These are phyloP conservation scores for Chanos chanos DNA, from an alignment of 2,797 vertebrate genomes.

Conservation along the genomic window DNA sequence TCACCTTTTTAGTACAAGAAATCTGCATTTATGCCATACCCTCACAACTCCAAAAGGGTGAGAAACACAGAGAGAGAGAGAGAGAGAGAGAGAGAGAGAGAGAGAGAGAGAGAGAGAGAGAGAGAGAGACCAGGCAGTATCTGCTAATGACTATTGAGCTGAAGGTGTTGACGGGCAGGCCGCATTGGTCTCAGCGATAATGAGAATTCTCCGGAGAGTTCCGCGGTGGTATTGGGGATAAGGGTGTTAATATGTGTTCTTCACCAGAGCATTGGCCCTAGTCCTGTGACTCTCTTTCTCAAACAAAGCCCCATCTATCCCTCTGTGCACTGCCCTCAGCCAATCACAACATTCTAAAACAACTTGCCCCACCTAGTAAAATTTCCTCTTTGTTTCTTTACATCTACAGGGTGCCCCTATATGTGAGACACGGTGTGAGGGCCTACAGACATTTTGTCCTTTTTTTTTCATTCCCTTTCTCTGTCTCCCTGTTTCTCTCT, in stretches of 20 bases:
- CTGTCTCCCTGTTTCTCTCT: conserved; percentile 4
- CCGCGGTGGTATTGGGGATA: conserved; percentile 22
- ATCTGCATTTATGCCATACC: too few relatives aligned
- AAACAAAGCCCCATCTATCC: conserved; percentile 51
- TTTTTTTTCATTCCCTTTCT: background rate
- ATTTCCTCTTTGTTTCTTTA: conserved; percentile 30
- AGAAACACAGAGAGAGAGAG: background rate
- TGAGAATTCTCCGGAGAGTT: conserved; percentile 42
- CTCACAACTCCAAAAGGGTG: background rate
- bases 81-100: background rate
- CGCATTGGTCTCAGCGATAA: conserved; percentile 36
- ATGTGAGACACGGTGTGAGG: background rate
- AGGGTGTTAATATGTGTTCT: conserved; percentile 48
- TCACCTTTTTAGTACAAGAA: too few relatives aligned
- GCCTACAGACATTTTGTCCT: conserved; percentile 8
- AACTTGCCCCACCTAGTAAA: conserved; percentile 26
- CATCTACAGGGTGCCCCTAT: conserved; percentile 25
- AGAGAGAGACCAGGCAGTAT: conserved; percentile 8
- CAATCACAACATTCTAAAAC: conserved; percentile 47
- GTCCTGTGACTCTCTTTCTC: conserved; percentile 35
- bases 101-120: background rate
- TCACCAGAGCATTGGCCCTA: conserved; percentile 26
- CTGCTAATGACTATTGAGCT: conserved; percentile 40
- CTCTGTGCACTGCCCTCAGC: conserved; percentile 15
- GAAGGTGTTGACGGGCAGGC: conserved; percentile 44